phyloP scores from a whole-genome alignment of 1,140 invertebrate genomes.

The Drosophila punjabiensis region DNA sequence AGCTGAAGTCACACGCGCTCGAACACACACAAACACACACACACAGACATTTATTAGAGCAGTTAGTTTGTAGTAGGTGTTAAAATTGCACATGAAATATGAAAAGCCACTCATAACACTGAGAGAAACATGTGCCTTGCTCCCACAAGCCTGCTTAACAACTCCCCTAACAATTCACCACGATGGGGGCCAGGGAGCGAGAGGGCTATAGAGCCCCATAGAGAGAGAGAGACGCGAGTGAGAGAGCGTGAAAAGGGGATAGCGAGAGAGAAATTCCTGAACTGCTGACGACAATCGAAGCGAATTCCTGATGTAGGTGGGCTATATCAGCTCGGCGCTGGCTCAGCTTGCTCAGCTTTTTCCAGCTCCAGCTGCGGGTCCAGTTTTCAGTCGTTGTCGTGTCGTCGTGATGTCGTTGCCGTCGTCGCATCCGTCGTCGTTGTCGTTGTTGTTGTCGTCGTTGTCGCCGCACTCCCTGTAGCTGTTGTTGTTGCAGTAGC shows the following conservation, averaged over 20 bases:
- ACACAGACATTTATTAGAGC: conserved; percentile 57
- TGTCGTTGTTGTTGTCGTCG: conserved; percentile 36
- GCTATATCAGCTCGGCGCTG: conserved; percentile 50
- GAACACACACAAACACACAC: conserved; percentile 15
- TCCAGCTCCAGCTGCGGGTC: conserved; percentile 65
- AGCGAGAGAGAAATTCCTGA: conserved; percentile 47
- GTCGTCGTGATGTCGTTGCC: conserved; percentile 84
- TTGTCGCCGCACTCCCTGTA: conserved; percentile 55
- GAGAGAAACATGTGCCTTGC: conserved; percentile 30
- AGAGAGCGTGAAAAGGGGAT: conserved; percentile 4
- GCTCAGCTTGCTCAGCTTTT: conserved; percentile 28
- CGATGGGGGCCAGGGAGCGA: conserved; percentile 14
- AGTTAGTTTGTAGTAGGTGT: conserved; percentile 77
- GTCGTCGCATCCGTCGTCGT: conserved; percentile 81
- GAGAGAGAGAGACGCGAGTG: background rate
- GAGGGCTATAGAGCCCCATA: background rate
- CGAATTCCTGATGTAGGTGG: conserved; percentile 58
- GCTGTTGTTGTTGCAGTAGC: conserved; percentile 41
- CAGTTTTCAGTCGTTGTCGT: conserved; percentile 82
- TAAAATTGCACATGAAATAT: conserved; percentile 82
- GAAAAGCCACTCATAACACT: conserved; percentile 70
- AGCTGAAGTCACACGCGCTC: conserved; percentile 18
- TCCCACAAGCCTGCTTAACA: conserved; percentile 54
- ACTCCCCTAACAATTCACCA: conserved; percentile 56
- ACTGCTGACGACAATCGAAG: conserved; percentile 62